These are phyloP conservation scores for Drosophila eugracilis DNA, from an alignment of 1,140 invertebrate genomes.

Conservation along the genomic window DNA sequence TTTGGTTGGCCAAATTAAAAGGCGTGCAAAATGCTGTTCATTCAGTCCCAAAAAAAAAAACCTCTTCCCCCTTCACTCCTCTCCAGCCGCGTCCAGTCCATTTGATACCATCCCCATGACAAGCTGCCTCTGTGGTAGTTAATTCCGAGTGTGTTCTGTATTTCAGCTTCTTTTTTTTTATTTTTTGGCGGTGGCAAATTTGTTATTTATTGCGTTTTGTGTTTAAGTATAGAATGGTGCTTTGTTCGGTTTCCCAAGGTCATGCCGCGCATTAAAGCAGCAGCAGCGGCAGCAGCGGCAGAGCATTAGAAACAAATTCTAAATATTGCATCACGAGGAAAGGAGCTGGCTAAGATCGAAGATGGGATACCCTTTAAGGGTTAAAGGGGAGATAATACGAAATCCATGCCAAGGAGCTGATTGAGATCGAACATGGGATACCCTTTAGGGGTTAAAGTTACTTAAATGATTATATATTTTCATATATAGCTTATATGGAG, in stretches of 20 bases:
- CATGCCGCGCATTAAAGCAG: constrained; percentile 51
- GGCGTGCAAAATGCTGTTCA: not conserved
- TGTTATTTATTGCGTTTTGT: constrained; percentile 59
- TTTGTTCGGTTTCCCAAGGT: constrained; percentile 68
- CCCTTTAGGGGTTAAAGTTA: too few relatives aligned
- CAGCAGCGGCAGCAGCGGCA: constrained; percentile 21
- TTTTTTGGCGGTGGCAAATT: constrained; percentile 46
- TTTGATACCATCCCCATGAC: too few relatives aligned
- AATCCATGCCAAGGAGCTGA: too few relatives aligned
- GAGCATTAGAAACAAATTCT: constrained; percentile 54
- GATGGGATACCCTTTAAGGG: constrained; percentile 1
- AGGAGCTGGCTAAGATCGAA: constrained; percentile 1
- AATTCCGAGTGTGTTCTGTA: constrained; percentile 3
- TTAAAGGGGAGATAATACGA: too few relatives aligned
- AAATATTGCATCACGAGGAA: constrained; percentile 71
- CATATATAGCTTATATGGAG: too few relatives aligned
- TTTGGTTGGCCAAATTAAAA: not conserved
- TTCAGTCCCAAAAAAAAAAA: not conserved
- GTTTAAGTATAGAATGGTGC: constrained; percentile 62
- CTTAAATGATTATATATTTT: too few relatives aligned
- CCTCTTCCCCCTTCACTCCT: not conserved
- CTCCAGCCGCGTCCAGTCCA: not conserved
- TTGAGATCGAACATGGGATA: too few relatives aligned
- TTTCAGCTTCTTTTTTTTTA: constrained; percentile 3
- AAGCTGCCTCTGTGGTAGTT: not conserved